Percentiles rank a stretch among this genome's conserved stretches.
Evolutionary conservation across 2,888 invertebrate species (phyloP).

Genomic region (Stomorhina lunata): DNA sequence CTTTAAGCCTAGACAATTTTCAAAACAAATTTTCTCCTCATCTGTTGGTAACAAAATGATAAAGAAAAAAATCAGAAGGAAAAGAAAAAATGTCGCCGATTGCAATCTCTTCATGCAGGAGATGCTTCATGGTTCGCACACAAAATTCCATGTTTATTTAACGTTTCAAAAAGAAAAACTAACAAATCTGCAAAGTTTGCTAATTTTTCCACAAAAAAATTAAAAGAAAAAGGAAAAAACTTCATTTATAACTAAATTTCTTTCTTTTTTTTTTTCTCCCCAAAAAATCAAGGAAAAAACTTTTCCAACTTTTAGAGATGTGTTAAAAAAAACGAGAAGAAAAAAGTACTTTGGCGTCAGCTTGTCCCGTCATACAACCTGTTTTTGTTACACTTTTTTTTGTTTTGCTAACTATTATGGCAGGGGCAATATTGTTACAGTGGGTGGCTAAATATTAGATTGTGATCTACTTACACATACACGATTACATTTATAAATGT

Average conservation of each 20-base stretch:
- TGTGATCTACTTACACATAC: slow-evolving; percentile 11
- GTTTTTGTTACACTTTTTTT: slow-evolving; percentile 18
- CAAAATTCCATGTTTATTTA: slow-evolving; percentile 4
- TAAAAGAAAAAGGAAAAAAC: slow-evolving; percentile 22
- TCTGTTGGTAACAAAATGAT: too few relatives aligned
- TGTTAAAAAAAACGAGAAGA: not conserved
- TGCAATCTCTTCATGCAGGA: slow-evolving; percentile 26
- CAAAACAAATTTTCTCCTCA: slow-evolving; percentile 32
- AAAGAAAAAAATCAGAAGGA: not conserved
- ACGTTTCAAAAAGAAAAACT: slow-evolving; percentile 16
- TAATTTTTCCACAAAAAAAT: slow-evolving; percentile 32
- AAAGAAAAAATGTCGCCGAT: slow-evolving; percentile 16
- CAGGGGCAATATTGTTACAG: slow-evolving; percentile 12
- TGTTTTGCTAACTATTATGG: not conserved
- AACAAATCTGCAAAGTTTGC: slow-evolving; percentile 63
- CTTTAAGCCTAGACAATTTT: slow-evolving; percentile 37
- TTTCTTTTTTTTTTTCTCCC: not conserved
- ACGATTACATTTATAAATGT: not conserved
- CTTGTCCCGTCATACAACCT: slow-evolving; percentile 51
- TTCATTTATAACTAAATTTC: slow-evolving; percentile 21
- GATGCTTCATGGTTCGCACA: not conserved
- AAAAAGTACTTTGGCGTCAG: slow-evolving; percentile 57
- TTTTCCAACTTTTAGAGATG: slow-evolving; percentile 39
- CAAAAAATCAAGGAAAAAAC: slow-evolving; percentile 28
- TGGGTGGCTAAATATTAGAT: slow-evolving; percentile 21